phyloP scores from a whole-genome alignment of 2,113 vertebrate species.

The Thermophis baileyi region DNA sequence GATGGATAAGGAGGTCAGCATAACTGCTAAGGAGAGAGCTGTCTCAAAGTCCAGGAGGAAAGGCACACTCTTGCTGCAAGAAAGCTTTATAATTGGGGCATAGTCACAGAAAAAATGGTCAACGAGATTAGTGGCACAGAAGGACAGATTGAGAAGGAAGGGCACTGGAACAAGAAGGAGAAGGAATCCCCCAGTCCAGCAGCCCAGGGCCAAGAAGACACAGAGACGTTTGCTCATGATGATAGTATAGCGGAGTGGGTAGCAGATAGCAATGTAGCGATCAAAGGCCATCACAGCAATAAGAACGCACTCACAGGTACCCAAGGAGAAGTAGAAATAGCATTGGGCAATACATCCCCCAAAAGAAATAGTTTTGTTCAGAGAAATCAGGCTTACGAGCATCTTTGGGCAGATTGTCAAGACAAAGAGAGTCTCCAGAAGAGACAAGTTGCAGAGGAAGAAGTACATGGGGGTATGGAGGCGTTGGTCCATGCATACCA shows the following conservation, averaged over 20 bases:
- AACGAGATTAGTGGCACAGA: conserved; percentile 42
- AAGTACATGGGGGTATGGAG: conserved; percentile 51
- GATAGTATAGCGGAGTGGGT: conserved; percentile 34
- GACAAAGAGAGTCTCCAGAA: conserved; percentile 47
- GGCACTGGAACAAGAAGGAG: conserved; percentile 1
- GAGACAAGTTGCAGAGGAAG: conserved; percentile 46
- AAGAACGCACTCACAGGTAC: conserved; percentile 5
- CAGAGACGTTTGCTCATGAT: conserved; percentile 29
- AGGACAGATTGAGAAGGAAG: conserved; percentile 16
- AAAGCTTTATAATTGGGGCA: not conserved
- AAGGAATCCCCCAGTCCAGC: conserved; percentile 36
- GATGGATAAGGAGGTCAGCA: conserved; percentile 28
- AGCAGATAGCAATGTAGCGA: conserved; percentile 28
- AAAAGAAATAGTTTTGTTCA: conserved; percentile 24
- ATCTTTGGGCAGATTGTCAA: conserved; percentile 32
- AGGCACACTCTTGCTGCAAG: not conserved
- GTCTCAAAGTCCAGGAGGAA: not conserved
- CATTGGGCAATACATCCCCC: conserved; percentile 42
- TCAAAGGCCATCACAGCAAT: conserved; percentile 39
- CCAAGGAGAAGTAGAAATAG: conserved; percentile 36
- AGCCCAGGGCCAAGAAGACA: conserved; percentile 12
- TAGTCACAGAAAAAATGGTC: conserved; percentile 43
- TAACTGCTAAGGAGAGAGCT: not conserved
- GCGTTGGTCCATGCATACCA: not conserved
- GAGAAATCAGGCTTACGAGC: conserved; percentile 35